Conservation (phyloP, 2,888 invertebrate genomes). For the Sepiola atlantica region DNA sequence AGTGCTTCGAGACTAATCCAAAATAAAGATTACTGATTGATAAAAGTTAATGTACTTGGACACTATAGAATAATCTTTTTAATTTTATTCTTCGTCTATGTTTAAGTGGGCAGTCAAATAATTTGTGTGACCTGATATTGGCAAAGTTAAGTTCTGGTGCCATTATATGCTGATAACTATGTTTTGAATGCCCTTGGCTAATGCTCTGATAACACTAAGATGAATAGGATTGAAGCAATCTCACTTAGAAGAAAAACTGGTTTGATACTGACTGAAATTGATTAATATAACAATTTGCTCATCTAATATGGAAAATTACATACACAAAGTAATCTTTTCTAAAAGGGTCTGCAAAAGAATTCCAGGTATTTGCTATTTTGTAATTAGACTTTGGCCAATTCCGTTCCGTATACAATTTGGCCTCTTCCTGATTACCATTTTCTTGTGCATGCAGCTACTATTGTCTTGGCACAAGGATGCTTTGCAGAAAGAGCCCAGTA, state of each 20-base stretch:
- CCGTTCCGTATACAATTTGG: constrained; percentile 13
- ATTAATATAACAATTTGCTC: constrained; percentile 32
- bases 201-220: background rate
- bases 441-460: background rate
- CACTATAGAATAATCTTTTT: background rate
- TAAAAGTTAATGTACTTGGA: background rate
- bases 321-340: constrained; percentile 17
- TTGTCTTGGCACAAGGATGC: background rate
- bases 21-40: background rate
- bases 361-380: constrained; percentile 32
- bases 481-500: constrained; percentile 3
- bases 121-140: constrained; percentile 6
- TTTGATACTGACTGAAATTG: constrained; percentile 13
- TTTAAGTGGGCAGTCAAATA: background rate
- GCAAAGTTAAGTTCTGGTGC: background rate
- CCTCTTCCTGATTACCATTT: constrained; percentile 16
- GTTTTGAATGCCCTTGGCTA: background rate
- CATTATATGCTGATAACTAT: constrained; percentile 32
- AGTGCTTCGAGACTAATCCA: background rate
- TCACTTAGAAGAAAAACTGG: background rate
- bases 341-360: background rate
- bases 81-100: background rate
- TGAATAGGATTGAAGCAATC: constrained; percentile 32
- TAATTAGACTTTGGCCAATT: constrained; percentile 32
- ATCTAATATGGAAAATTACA: constrained; percentile 22